Percentiles rank a stretch among this genome's conserved stretches.
Conservation (phyloP, 2,797 vertebrate genomes). For the Peromyscus eremicus region DNA sequence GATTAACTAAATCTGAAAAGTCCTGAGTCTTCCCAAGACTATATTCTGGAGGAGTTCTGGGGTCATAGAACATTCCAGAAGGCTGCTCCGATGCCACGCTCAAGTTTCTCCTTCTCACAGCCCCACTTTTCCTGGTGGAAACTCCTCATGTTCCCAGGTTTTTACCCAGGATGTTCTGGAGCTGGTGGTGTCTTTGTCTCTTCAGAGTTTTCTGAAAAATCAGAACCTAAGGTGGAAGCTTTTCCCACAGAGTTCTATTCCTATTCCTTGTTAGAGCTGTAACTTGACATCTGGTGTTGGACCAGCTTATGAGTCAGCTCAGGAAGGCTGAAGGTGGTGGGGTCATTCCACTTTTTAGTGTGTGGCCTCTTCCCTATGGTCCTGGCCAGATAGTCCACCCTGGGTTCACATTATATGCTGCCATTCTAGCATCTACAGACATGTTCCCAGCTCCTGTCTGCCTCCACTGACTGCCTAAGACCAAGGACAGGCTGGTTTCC, state of each 20-base stretch:
- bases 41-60: neutral
- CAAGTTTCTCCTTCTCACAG: neutral
- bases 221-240: neutral
- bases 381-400: neutral
- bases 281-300: neutral
- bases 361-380: neutral
- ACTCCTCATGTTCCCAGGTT: neutral
- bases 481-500: neutral
- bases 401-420: neutral
- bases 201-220: neutral
- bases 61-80: neutral
- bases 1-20: neutral
- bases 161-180: neutral
- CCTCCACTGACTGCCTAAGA: neutral
- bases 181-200: neutral
- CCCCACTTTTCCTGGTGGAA: neutral
- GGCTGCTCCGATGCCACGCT: neutral
- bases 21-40: neutral
- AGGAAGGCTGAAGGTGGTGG: neutral
- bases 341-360: neutral
- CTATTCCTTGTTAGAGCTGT: neutral
- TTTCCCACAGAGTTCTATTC: neutral
- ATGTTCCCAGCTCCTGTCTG: neutral
- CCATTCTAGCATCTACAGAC: neutral
- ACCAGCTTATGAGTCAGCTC: neutral